Evolutionary conservation across 1,140 invertebrate species (phyloP).

Genomic region (Hyles vespertilio): DNA sequence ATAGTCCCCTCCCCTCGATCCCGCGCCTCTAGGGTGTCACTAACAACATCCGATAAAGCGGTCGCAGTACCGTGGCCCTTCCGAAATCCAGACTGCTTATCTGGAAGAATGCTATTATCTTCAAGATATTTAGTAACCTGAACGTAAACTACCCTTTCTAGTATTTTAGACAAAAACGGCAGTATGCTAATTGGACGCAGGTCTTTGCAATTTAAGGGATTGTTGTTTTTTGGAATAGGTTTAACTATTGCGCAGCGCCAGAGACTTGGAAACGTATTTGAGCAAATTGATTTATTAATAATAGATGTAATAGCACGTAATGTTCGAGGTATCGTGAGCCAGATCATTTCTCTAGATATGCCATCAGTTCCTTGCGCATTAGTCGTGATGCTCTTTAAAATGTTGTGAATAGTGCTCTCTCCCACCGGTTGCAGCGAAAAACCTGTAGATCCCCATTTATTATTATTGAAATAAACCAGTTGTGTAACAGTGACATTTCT

Average conservation of each 20-base stretch:
- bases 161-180: constrained; percentile 7
- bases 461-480: constrained; percentile 3
- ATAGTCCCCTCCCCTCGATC: no score
- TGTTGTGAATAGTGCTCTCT: constrained; percentile 8
- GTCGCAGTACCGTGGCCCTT: constrained; percentile 2
- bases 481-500: constrained; percentile 4
- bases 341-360: constrained; percentile 20
- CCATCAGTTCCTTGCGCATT: constrained; percentile 21
- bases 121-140: constrained; percentile 5
- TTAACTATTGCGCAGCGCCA: background rate
- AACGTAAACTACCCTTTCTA: constrained; percentile 5
- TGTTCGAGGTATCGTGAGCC: constrained; percentile 1
- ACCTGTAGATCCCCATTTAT: background rate
- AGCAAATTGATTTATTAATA: constrained; percentile 6
- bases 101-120: background rate
- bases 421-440: constrained; percentile 8
- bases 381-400: constrained; percentile 14
- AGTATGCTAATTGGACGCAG: constrained; percentile 7
- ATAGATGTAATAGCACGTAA: constrained; percentile 4
- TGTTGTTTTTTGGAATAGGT: constrained; percentile 4
- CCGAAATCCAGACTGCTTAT: constrained; percentile 5
- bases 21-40: no score
- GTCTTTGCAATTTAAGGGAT: background rate
- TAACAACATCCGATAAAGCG: constrained; percentile 3
- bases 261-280: background rate